Evolutionary conservation across 2,113 vertebrate genomes (phyloP), one percentile per base, ranked within the genome.

Genomic region (Capricornis sumatraensis): DNA sequence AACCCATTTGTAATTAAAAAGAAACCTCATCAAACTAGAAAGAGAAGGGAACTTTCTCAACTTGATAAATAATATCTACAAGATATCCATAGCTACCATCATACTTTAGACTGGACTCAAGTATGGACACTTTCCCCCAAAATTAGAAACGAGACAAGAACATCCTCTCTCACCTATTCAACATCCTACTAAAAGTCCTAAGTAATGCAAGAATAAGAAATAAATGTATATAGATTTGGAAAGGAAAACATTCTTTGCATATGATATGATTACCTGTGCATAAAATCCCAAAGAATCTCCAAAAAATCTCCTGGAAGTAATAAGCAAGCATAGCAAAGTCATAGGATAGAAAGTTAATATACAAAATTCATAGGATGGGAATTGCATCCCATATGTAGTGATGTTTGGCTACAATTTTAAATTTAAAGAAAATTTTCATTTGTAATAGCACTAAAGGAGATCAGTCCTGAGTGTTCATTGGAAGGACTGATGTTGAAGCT

Each of bases 341-440:
- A 53, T 8, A 89, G 10, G 21, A 95, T 23, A 64, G 28, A 90
- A 79, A 25, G 30, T 45, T 55, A 25, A 88, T 21, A 78, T 67
- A 52, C 33, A 79, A 87, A 87, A 82, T 16, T 64, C 33, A 74
- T 74, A 43, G 71, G 71, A 43, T 14, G 25, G 21, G 36, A 62
- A 50, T n/a, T 57, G 45, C 12, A 82, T 40, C 43, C 36, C 23
- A 94, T 52, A 87, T 50, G 47, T 55, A 95, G 15, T 23, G 74
- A 82, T 83, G 28, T 87, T 62, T 3, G 52, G 30, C 19, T 94
- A 13, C 11, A 87, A 87, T 87, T 60, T 78, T 43, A 95, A 57
- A 74, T 91, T 84, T 85, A 60, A 52, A 92, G 11, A 67, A 81
- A 96, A 96, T 87, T 64, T n/a, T 8, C 28, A 87, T 91, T 94